These are phyloP conservation scores for Conchocele bisecta DNA, from an alignment of 2,888 invertebrate species.

Conservation along the genomic window DNA sequence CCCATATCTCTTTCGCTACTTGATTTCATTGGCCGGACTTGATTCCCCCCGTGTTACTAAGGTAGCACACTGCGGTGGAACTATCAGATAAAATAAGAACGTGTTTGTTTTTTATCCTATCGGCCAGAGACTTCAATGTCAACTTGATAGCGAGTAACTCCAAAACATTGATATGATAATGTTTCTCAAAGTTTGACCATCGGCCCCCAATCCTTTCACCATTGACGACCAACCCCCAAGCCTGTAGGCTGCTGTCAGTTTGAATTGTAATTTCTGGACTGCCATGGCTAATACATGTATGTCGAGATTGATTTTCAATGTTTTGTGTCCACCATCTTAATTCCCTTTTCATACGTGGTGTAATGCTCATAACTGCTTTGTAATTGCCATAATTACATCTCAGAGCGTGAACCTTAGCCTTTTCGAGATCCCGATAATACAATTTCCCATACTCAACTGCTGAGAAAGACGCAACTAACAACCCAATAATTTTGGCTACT, in stretches of 20 bases:
- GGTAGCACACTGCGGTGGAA: too few species aligned
- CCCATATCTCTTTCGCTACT: too few species aligned
- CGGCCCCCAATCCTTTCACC: not conserved
- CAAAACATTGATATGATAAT: too few species aligned
- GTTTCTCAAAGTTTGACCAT: too few species aligned
- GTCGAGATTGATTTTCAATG: not conserved
- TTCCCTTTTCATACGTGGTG: slow-evolving; percentile 1
- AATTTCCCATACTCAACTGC: slow-evolving; percentile 30
- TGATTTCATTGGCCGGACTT: too few species aligned
- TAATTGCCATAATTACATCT: slow-evolving; percentile 11
- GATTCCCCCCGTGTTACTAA: too few species aligned
- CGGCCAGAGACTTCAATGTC: too few species aligned
- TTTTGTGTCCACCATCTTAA: not conserved
- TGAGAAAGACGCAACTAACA: slow-evolving; percentile 28
- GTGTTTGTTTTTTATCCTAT: too few species aligned
- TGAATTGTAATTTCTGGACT: not conserved
- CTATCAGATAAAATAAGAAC: too few species aligned
- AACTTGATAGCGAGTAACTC: too few species aligned
- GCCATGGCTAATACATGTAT: not conserved
- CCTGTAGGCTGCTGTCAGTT: not conserved
- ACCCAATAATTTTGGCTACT: slow-evolving; percentile 28
- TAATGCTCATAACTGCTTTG: slow-evolving; percentile 5
- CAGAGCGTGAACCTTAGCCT: slow-evolving; percentile 11
- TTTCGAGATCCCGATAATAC: slow-evolving; percentile 26
- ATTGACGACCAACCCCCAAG: not conserved